These are phyloP conservation scores for Tillus elongatus DNA, from an alignment of 2,888 invertebrate genomes.

Conservation along the genomic window DNA sequence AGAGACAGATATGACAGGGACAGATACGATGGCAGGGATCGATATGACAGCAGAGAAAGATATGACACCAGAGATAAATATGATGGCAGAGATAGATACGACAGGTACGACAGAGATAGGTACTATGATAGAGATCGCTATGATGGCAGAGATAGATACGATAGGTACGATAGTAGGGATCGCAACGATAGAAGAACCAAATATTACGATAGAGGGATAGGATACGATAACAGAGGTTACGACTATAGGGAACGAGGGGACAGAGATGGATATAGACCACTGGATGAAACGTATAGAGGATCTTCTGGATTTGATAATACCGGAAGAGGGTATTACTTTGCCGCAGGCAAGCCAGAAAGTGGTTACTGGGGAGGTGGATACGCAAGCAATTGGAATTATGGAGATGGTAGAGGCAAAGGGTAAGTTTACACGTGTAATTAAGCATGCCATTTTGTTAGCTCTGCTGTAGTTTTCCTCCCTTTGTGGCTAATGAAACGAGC, in stretches of 20 bases:
- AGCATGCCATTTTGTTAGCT: too few relatives aligned
- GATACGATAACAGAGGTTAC: slow-evolving; percentile 34
- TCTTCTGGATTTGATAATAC: slow-evolving; percentile 55
- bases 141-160: slow-evolving; percentile 6
- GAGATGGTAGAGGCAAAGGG: slow-evolving; percentile 21
- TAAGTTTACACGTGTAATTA: too few relatives aligned
- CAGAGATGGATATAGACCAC: slow-evolving; percentile 42
- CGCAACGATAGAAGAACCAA: too few relatives aligned
- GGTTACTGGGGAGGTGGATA: slow-evolving; percentile 30
- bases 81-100: slow-evolving; percentile 10
- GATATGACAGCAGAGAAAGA: slow-evolving; percentile 17
- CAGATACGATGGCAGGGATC: slow-evolving; percentile 5
- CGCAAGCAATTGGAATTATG: slow-evolving; percentile 28
- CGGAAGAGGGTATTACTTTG: slow-evolving; percentile 54
- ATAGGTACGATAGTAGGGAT: slow-evolving; percentile 8
- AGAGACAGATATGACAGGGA: slow-evolving; percentile 7
- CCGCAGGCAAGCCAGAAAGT: slow-evolving; percentile 45
- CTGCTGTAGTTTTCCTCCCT: too few relatives aligned
- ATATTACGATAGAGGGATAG: slow-evolving; percentile 27
- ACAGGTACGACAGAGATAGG: slow-evolving; percentile 14
- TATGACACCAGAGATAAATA: slow-evolving; percentile 14
- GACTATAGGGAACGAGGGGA: slow-evolving; percentile 42
- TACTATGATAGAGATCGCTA: slow-evolving; percentile 14
- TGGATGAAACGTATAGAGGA: slow-evolving; percentile 53
- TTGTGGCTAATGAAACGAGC: too few relatives aligned